Percentiles rank a stretch among this genome's conserved stretches.
These are phyloP conservation scores for Athalia rosae DNA, from an alignment of 2,888 invertebrate species.

Conservation along the genomic window DNA sequence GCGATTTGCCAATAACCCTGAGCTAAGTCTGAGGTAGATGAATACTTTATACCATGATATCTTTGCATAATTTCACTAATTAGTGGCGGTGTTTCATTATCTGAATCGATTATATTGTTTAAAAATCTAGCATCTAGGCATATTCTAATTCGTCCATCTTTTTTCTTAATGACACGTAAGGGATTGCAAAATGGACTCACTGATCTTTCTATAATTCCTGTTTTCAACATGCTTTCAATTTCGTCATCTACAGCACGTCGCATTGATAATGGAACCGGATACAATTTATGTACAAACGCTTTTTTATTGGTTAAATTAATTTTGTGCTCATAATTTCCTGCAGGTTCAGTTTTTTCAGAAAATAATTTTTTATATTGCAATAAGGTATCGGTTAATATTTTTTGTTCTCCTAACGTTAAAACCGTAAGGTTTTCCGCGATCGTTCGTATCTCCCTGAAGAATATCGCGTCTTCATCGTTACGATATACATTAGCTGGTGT, in stretches of 20 bases:
- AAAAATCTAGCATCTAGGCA: constrained; percentile 61
- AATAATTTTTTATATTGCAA: constrained; percentile 49
- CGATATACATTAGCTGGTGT: neutral
- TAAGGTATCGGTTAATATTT: constrained; percentile 14
- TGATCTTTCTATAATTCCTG: constrained; percentile 58
- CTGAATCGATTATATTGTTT: constrained; percentile 58
- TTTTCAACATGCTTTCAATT: constrained; percentile 56
- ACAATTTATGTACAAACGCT: constrained; percentile 55
- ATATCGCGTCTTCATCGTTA: neutral
- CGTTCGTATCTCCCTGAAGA: constrained; percentile 40
- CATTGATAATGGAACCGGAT: constrained; percentile 61
- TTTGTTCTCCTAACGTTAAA: constrained; percentile 7
- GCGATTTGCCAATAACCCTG: constrained; percentile 58
- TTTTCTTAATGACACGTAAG: constrained; percentile 59
- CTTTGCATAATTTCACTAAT: constrained; percentile 52
- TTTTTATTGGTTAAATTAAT: constrained; percentile 53
- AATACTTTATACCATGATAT: constrained; percentile 49
- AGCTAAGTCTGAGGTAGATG: constrained; percentile 53
- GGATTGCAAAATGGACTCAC: constrained; percentile 60
- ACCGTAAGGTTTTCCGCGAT: constrained; percentile 47
- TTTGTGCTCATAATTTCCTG: constrained; percentile 55
- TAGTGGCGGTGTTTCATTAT: constrained; percentile 55
- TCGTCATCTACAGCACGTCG: constrained; percentile 56
- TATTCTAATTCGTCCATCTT: constrained; percentile 60
- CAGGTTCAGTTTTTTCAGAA: constrained; percentile 54